Percentiles rank a stretch among this genome's conserved stretches.
Evolutionary conservation across 2,113 vertebrate genomes (phyloP).

Genomic region (Anguilla japonica): DNA sequence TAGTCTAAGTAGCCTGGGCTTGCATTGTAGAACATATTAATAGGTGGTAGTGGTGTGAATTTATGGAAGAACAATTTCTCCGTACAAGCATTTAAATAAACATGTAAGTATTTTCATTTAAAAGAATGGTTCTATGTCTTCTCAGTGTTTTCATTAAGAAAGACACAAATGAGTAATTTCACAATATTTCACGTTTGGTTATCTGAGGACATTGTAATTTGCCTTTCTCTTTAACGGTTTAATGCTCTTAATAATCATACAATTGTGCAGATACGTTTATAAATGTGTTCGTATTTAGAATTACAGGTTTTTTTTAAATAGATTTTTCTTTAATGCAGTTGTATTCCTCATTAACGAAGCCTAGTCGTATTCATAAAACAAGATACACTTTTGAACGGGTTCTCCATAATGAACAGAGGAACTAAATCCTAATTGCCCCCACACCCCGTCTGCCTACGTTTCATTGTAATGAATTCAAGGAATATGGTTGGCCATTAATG

Average conservation of each 20-base stretch:
- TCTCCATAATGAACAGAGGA: not conserved
- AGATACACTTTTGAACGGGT: not conserved
- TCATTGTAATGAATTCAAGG: not conserved
- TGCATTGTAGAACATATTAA: not conserved
- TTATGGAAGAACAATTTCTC: not conserved
- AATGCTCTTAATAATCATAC: too few relatives aligned
- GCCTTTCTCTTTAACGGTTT: too few relatives aligned
- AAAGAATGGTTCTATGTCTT: not conserved
- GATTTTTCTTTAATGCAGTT: not conserved
- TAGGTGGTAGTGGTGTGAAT: not conserved
- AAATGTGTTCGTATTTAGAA: too few relatives aligned
- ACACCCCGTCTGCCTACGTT: not conserved
- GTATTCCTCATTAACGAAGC: not conserved
- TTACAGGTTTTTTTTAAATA: too few relatives aligned
- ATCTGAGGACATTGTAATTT: too few relatives aligned
- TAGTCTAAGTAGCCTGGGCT: not conserved
- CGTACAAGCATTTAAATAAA: not conserved
- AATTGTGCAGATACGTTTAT: too few relatives aligned
- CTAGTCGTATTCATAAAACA: not conserved
- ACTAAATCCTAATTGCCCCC: not conserved
- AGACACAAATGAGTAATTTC: too few relatives aligned
- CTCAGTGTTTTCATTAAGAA: not conserved
- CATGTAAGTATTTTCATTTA: not conserved
- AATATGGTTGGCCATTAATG: conserved; percentile 11
- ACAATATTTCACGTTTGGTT: too few relatives aligned